Percentiles rank a stretch among this genome's conserved stretches.
These are phyloP conservation scores for Schlechtendalia chinensis DNA, from an alignment of 1,140 invertebrate species.

Conservation along the genomic window DNA sequence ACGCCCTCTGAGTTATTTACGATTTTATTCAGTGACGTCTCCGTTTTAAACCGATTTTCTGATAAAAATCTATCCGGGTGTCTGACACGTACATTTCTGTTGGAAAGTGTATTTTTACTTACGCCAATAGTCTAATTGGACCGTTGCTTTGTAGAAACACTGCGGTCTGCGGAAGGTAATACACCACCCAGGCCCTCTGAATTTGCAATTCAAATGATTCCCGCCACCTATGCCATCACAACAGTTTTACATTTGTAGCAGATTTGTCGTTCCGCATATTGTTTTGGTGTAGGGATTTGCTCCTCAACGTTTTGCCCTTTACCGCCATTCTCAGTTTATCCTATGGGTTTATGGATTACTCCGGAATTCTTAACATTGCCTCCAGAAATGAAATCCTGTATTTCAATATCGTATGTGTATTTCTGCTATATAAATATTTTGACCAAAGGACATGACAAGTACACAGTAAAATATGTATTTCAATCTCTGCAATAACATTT, in stretches of 20 bases:
- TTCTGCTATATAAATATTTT: background rate
- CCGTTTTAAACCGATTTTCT: conserved; percentile 10
- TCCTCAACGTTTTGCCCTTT: background rate
- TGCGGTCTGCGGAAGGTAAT: background rate
- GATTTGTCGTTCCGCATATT: conserved; percentile 1
- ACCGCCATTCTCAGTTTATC: background rate
- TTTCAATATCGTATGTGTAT: conserved; percentile 18
- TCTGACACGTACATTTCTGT: conserved; percentile 9
- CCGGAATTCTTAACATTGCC: background rate
- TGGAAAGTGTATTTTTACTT: background rate
- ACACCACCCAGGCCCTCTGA: background rate
- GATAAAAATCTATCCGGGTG: conserved; percentile 10
- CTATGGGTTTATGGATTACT: background rate
- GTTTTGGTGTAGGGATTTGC: background rate
- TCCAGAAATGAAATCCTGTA: conserved; percentile 1
- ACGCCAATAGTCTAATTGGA: background rate
- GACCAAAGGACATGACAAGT: background rate
- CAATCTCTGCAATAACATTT: background rate
- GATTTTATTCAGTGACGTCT: conserved; percentile 16
- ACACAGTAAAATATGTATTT: background rate
- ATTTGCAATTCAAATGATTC: conserved; percentile 7
- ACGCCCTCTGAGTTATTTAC: conserved; percentile 21
- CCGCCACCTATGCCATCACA: background rate
- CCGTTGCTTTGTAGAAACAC: conserved; percentile 5
- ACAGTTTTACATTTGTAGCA: background rate